Evolutionary conservation across 2,797 vertebrate genomes (phyloP), one percentile per base, ranked within the genome.

Genomic region (Hippocampus kuda): DNA sequence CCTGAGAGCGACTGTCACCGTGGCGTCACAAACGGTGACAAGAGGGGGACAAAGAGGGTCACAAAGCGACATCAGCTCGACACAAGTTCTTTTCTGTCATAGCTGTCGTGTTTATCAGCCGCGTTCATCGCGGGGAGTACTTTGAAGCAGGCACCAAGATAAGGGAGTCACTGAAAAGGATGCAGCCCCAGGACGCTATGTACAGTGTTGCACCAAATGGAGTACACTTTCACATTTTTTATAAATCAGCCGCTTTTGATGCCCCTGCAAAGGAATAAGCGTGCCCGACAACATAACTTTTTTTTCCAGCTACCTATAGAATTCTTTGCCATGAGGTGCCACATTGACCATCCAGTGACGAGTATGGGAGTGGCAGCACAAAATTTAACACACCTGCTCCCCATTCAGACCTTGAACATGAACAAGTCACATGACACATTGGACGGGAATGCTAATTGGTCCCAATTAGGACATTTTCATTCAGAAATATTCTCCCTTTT

Each of bases 101-200:
- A 74, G 76, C 80, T 73, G 71, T 73, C 79, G 81, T 84, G 87
- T 90, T 91, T 90, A 90, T 92, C 90, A 85, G 79, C 77, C 78
- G 69, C 80, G 87, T 89, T 88, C 27, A 82, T 71, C 61, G 22
- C 38, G 15, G 62, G 68, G 26, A 44, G 26, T 61, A 88, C 82
- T 86, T 88, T 89, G 89, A 88, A 78, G 89, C 88, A 85, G 88
- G 80, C 84, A 86, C 76, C 61, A 26, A 18, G 67, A 72, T 53
- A 42, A 71, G 67, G n/a, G 34, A 62, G 26, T 38, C 70, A 75
- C 75, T 67, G 67, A n/a, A 26, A 70, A 20, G 56, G 67, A 41
- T 22, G 20, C n/a, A 67, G 24, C 66, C 44, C 9, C 53, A 62
- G 71, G 60, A 65, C 70, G 26, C 54, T n/a, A 0, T 67, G 68